These are phyloP conservation scores for Lontra canadensis DNA, from an alignment of 2,113 vertebrate genomes.

Conservation along the genomic window DNA sequence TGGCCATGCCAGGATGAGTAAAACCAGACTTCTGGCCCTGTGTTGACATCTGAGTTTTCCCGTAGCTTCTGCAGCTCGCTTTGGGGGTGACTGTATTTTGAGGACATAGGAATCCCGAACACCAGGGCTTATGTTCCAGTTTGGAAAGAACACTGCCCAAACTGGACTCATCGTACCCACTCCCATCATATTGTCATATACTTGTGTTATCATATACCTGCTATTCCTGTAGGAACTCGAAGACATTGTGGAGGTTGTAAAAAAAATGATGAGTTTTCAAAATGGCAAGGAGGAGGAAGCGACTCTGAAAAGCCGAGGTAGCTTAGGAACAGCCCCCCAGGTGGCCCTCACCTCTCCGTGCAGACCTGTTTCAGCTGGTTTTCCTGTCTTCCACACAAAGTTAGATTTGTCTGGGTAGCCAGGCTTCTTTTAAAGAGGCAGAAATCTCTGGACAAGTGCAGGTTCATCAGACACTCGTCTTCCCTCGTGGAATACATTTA, in stretches of 20 bases:
- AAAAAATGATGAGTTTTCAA: neutral
- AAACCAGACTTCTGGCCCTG: neutral
- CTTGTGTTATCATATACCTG: too few species aligned
- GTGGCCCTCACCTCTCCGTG: neutral
- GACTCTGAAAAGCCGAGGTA: neutral
- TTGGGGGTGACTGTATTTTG: neutral
- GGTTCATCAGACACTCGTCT: neutral
- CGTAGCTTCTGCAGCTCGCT: neutral
- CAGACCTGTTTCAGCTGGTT: neutral
- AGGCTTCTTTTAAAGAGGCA: neutral
- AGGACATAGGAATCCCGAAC: neutral
- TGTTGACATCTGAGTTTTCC: neutral
- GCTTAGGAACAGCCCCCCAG: neutral
- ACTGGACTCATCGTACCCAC: neutral
- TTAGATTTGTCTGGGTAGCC: neutral
- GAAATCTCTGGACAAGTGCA: neutral
- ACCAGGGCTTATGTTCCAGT: neutral
- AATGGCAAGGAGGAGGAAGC: neutral
- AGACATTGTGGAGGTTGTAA: neutral
- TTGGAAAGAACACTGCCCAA: neutral
- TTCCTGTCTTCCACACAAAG: neutral
- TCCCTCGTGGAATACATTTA: neutral
- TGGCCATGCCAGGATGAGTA: neutral
- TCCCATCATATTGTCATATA: accelerated
- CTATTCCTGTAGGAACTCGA: neutral